Evolutionary conservation across 2,797 vertebrate genomes (phyloP), one percentile per base, ranked within the genome.

Genomic region (Pantherophis alleghaniensis): DNA sequence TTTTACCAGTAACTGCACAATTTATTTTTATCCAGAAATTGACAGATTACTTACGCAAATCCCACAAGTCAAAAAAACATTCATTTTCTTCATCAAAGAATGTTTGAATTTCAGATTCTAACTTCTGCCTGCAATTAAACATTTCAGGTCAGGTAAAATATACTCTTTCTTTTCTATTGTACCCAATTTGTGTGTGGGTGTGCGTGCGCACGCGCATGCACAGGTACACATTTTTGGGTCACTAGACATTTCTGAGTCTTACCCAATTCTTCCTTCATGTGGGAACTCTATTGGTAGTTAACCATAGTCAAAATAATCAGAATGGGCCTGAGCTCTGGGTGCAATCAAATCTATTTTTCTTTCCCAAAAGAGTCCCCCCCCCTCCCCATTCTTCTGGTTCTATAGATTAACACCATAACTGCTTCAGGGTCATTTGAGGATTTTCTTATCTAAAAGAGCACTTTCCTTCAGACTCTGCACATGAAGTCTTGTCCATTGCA

Each of bases 91-190:
- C 97, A 93, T 96, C 96, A 92, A 99, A 95, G 96, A 98, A 98
- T 87, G 90, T 95, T 90, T 97, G 96, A 87, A 99, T 94, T 93
- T 99, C 98, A 89, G 95, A 97, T 94, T 98, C 98, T 92, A 97
- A 94, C 95, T 98, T 98, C 95, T 96, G 96, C 95, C 99, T 99
- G 96, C 95, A 98, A 97, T 57, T 91, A 59, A 88, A 59, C 22
- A 97, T 63, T 28, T 32, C 0, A 2, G 0, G 0, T 92, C 94
- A 92, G 88, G 66, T 13, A 92, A 79, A 93, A 93, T 22, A 87
- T 91, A 89, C 7, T 18, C 42, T 59, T 69, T 92, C 42, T 59
- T 69, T 92, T 26, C 88, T 91, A 94, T 94, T 66, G 93, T 86
- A 95, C 32, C 93, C 61, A 51, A 91, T 2, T 7, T 63, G 24